Percentiles rank a stretch among this genome's conserved stretches.
Evolutionary conservation across 2,888 invertebrate species (phyloP).

Genomic region (Drosophila mimica): DNA sequence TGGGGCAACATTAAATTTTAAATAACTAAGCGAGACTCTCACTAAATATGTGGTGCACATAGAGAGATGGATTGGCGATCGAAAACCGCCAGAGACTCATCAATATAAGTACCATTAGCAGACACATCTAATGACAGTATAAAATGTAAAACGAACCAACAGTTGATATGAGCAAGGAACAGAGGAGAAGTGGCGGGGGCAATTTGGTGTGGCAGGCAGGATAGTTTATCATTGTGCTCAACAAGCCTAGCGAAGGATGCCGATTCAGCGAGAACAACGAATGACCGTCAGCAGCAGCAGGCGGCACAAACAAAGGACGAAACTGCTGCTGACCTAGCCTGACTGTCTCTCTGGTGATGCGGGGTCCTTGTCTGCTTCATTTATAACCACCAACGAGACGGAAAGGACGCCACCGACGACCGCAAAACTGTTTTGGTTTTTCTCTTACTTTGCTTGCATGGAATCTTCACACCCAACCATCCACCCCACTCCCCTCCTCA

Average conservation of each 20-base stretch:
- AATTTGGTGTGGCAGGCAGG: constrained; percentile 11
- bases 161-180: constrained; percentile 34
- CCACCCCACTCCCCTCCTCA: neutral
- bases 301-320: constrained; percentile 1
- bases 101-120: constrained; percentile 49
- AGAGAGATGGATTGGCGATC: constrained; percentile 4
- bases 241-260: constrained; percentile 61
- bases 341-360: constrained; percentile 22
- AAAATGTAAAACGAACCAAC: constrained; percentile 57
- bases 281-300: constrained; percentile 42
- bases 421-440: constrained; percentile 74
- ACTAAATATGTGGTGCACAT: constrained; percentile 22
- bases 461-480: constrained; percentile 41
- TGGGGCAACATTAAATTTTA: constrained; percentile 23
- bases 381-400: constrained; percentile 66
- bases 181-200: neutral
- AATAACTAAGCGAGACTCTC: constrained; percentile 17
- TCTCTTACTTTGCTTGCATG: constrained; percentile 58
- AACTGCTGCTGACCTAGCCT: constrained; percentile 2
- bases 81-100: constrained; percentile 39
- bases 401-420: constrained; percentile 61
- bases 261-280: constrained; percentile 60
- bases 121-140: constrained; percentile 60
- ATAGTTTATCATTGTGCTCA: constrained; percentile 73
- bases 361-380: constrained; percentile 50